phyloP scores from a whole-genome alignment of 2,888 invertebrate species.

The Seira ritae region DNA sequence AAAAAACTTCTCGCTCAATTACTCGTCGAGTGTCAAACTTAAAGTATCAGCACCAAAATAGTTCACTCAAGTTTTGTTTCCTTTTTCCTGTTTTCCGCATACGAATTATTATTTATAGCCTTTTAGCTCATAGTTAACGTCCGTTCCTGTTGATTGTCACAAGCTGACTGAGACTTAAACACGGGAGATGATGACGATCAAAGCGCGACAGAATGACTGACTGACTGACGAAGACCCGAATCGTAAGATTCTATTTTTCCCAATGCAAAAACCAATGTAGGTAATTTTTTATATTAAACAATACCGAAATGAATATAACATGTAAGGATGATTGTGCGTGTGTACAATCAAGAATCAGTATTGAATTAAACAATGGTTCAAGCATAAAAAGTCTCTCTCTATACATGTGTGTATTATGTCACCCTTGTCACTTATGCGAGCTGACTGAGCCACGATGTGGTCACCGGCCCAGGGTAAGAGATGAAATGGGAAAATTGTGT shows the following conservation, averaged over 20 bases:
- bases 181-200: constrained; percentile 29
- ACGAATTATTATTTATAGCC: too few species aligned
- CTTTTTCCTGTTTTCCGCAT: too few species aligned
- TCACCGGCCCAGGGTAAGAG: constrained; percentile 44
- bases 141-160: constrained; percentile 60
- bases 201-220: not conserved
- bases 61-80: too few species aligned
- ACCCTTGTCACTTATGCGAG: constrained; percentile 39
- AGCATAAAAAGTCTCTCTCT: not conserved
- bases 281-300: too few species aligned
- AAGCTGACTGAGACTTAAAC: constrained; percentile 51
- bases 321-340: too few species aligned
- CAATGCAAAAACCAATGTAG: too few species aligned
- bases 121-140: constrained; percentile 16
- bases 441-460: constrained; percentile 36
- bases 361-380: too few species aligned
- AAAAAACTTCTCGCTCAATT: not conserved
- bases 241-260: too few species aligned
- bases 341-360: too few species aligned
- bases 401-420: constrained; percentile 20
- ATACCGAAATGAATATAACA: too few species aligned
- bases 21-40: too few species aligned
- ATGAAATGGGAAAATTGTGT: constrained; percentile 35
- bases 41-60: too few species aligned
- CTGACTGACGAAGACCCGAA: constrained; percentile 1